Conservation (phyloP, 2,113 vertebrate species). For the Nibea albiflora region DNA sequence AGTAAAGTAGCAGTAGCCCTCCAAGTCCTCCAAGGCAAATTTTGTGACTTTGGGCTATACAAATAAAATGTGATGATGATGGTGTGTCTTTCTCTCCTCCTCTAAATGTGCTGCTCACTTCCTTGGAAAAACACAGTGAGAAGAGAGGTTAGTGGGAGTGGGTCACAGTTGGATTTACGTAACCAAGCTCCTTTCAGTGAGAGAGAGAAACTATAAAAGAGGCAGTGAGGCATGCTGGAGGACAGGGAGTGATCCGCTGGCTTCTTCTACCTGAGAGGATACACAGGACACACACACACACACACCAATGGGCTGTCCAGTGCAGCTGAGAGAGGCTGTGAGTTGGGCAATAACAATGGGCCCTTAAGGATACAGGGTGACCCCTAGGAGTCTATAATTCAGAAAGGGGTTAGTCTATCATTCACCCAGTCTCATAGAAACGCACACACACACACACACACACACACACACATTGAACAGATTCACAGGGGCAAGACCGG, state of each 20-base stretch:
- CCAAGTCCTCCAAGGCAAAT: no score
- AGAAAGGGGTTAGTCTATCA: slow-evolving; percentile 92
- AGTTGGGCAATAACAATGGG: slow-evolving; percentile 89
- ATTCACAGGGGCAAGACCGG: slow-evolving; percentile 94
- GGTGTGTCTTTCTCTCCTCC: not conserved
- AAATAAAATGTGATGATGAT: no score
- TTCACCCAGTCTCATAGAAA: slow-evolving; percentile 58
- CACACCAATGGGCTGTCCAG: slow-evolving; percentile 83
- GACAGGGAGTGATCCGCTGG: slow-evolving; percentile 93
- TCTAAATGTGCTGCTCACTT: slow-evolving; percentile 89
- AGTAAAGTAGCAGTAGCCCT: no score
- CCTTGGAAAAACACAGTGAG: slow-evolving; percentile 92
- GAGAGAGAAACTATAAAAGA: slow-evolving; percentile 91
- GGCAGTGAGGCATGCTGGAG: slow-evolving; percentile 92
- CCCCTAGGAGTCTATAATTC: slow-evolving; percentile 98
- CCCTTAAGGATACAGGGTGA: slow-evolving; percentile 81
- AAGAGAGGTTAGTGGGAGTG: slow-evolving; percentile 93
- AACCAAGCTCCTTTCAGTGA: slow-evolving; percentile 47
- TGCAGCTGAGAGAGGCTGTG: slow-evolving; percentile 94
- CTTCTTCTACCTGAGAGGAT: slow-evolving; percentile 96
- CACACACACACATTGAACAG: slow-evolving; percentile 82
- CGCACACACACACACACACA: slow-evolving; percentile 41
- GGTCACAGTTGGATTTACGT: slow-evolving; percentile 62
- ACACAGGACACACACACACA: slow-evolving; percentile 73
- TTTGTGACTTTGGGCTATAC: no score